phyloP scores from a whole-genome alignment of 2,888 invertebrate genomes.

The Drosophila bunnanda region DNA sequence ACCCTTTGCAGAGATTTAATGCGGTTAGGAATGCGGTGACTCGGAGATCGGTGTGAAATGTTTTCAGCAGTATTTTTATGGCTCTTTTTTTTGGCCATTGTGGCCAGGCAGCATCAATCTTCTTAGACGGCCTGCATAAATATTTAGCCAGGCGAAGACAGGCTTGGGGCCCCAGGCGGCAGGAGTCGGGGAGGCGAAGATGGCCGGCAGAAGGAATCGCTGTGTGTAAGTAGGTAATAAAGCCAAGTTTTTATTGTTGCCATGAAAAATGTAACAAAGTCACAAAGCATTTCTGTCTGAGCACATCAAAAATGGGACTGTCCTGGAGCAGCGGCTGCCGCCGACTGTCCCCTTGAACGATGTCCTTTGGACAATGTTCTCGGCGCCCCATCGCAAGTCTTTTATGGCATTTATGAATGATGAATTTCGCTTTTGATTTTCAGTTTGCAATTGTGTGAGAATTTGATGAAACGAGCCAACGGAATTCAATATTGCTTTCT shows the following conservation, averaged over 20 bases:
- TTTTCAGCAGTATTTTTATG: conserved; percentile 48
- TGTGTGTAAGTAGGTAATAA: conserved; percentile 70
- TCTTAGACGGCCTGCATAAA: conserved; percentile 67
- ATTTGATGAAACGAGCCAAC: conserved; percentile 59
- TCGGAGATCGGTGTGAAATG: conserved; percentile 56
- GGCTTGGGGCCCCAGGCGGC: conserved; percentile 10
- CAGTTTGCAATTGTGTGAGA: conserved; percentile 54
- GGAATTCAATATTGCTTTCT: conserved; percentile 43
- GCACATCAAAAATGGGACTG: conserved; percentile 64
- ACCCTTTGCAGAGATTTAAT: conserved; percentile 16
- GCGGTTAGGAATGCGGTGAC: conserved; percentile 34
- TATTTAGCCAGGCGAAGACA: conserved; percentile 60
- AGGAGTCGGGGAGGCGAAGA: background rate
- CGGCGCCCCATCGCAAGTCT: conserved; percentile 42
- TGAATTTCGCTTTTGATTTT: conserved; percentile 70
- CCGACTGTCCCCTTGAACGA: conserved; percentile 36
- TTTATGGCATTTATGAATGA: conserved; percentile 69
- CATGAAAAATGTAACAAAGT: conserved; percentile 75
- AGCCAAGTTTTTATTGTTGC: conserved; percentile 71
- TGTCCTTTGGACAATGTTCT: conserved; percentile 27
- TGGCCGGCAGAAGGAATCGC: conserved; percentile 40
- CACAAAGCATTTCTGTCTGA: conserved; percentile 70
- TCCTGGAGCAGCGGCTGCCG: conserved; percentile 17
- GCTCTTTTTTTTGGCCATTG: conserved; percentile 45
- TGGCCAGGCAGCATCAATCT: conserved; percentile 70